Evolutionary conservation across 1,140 invertebrate genomes (phyloP), one percentile per base, ranked within the genome.

Genomic region (Drosophila cardini): DNA sequence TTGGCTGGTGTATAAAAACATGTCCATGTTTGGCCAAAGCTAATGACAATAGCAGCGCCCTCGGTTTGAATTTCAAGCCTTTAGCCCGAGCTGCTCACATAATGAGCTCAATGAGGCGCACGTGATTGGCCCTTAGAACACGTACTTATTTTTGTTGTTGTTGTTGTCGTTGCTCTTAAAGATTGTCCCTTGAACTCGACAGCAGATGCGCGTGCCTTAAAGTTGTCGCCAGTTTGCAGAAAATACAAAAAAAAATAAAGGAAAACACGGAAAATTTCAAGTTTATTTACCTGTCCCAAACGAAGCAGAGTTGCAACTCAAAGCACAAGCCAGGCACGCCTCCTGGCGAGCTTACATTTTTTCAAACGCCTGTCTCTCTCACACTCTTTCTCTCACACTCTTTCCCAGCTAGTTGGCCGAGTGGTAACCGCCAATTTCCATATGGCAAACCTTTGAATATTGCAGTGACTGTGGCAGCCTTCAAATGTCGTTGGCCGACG

Each of bases 101-200:
- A 84, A 84, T 84, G 81, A 84, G 80, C 76, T 76, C 80, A 80
- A 84, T 85, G 76, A 80, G 77, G 60, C 63, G 81, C 75, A 77
- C 80, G 81, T 84, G 80, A 84, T 84, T 76, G 83, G 68, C 68
- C 81, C 53, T 80, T 70, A 30, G 46, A 68, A 64, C 80, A 84
- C 80, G 80, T 84, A 55, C 64, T 73, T 34, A n/a, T 4, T 46
- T 9, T 5, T 18, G 34, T n/a, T 50, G 60, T 8, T 50, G 10
- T 16, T 15, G n/a, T 13, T 40, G 46, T 10, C 4, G 46, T n/a
- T 16, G 15, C 61, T 9, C 53, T 72, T 72, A 43, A 72, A 67
- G 30, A 18, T 30, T 36, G 32, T 46, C 30, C 53, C 61, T 38
- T 65, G 15, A 40, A 56, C 65, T 65, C 36, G 18, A 21, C 40